A percentile compares a stretch with the other conserved stretches of the same genome.
Evolutionary conservation across 2,888 invertebrate genomes (phyloP).

Genomic region (Cistogaster globosa): DNA sequence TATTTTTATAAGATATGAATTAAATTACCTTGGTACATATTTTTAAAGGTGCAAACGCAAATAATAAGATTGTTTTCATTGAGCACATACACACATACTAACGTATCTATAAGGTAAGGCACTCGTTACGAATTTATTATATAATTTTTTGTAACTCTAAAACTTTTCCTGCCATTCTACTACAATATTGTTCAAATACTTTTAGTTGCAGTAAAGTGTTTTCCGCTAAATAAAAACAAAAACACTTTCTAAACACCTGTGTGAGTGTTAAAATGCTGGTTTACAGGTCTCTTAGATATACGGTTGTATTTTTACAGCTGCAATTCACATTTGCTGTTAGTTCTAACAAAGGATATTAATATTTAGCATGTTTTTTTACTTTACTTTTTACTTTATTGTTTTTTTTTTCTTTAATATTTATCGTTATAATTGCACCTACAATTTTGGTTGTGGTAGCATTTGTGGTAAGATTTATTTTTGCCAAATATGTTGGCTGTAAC

Average conservation of each 20-base stretch:
- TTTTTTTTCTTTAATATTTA: neutral
- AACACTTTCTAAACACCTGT: neutral
- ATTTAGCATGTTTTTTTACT: slow-evolving; percentile 4
- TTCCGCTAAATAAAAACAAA: neutral
- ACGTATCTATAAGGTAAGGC: too few relatives aligned
- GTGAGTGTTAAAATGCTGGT: neutral
- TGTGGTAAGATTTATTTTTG: neutral
- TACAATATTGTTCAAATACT: neutral
- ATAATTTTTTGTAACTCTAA: neutral
- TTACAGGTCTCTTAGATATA: neutral
- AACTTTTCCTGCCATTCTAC: neutral
- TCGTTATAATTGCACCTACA: neutral
- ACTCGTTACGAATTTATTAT: neutral
- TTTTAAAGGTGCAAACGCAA: too few relatives aligned
- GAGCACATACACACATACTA: too few relatives aligned
- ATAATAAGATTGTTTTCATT: too few relatives aligned
- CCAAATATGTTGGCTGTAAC: neutral
- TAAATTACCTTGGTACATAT: too few relatives aligned
- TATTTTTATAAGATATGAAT: too few relatives aligned
- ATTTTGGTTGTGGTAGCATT: neutral
- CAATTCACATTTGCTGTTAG: neutral
- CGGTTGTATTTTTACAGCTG: neutral
- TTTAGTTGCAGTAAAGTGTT: neutral
- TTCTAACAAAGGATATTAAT: neutral
- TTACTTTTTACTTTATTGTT: neutral